Conservation (phyloP, 2,888 invertebrate genomes). For the Hemistola chrysoprasaria region DNA sequence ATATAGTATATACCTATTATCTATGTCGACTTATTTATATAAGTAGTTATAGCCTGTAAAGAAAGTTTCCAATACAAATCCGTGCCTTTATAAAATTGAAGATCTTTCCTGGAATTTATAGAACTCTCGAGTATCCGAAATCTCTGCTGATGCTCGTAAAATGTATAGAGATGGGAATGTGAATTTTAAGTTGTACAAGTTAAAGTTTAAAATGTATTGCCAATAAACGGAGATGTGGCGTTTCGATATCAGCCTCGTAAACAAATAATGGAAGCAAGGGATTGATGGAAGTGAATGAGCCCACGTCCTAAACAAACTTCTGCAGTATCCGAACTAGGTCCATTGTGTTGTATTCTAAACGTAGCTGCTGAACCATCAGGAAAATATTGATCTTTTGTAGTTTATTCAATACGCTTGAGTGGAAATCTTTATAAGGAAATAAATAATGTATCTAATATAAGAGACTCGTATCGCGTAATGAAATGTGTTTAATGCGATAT, state of each 20-base stretch:
- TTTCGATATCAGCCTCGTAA: constrained; percentile 47
- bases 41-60: constrained; percentile 20
- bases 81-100: constrained; percentile 48
- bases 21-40: constrained; percentile 29
- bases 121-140: constrained; percentile 45
- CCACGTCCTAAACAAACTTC: constrained; percentile 72
- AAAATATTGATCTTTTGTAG: constrained; percentile 54
- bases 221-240: constrained; percentile 39
- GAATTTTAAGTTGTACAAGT: constrained; percentile 32
- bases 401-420: constrained; percentile 44
- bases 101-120: constrained; percentile 48
- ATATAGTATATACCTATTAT: too few species aligned
- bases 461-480: too few species aligned
- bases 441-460: too few species aligned
- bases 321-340: constrained; percentile 54
- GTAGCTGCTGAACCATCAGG: constrained; percentile 40
- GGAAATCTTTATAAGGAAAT: constrained; percentile 9
- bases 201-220: constrained; percentile 41
- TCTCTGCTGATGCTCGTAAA: constrained; percentile 35
- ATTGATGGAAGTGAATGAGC: constrained; percentile 61
- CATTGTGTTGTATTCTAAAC: constrained; percentile 59
- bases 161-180: constrained; percentile 29
- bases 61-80: constrained; percentile 45
- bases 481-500: too few species aligned
- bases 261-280: constrained; percentile 71